Evolutionary conservation across 2,797 vertebrate genomes (phyloP).

Genomic region (Coendou prehensilis): DNA sequence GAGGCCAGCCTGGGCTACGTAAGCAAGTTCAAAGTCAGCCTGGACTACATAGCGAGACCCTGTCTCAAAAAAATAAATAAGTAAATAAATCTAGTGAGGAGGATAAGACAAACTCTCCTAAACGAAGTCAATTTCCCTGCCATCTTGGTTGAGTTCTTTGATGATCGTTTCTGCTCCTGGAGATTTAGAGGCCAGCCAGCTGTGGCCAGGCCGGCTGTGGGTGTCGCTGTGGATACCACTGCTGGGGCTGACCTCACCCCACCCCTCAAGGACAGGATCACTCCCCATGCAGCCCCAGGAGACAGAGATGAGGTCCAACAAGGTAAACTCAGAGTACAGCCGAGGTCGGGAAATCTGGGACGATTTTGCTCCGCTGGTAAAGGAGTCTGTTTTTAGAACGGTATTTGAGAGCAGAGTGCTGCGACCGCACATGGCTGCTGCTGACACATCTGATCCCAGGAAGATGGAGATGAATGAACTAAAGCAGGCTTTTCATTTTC

Average conservation of each 20-base stretch:
- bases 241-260: slow-evolving; percentile 90
- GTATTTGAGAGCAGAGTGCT: slow-evolving; percentile 50
- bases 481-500: background rate
- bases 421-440: slow-evolving; percentile 1
- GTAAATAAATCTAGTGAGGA: background rate
- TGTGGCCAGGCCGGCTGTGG: slow-evolving; percentile 84
- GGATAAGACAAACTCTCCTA: background rate
- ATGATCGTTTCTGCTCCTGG: background rate
- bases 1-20: no score
- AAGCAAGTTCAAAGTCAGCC: no score
- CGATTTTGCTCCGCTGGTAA: background rate
- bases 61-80: background rate
- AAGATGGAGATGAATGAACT: slow-evolving; percentile 34
- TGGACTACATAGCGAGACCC: background rate
- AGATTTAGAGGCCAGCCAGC: slow-evolving; percentile 60
- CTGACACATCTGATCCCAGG: background rate
- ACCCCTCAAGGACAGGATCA: slow-evolving; percentile 88
- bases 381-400: background rate
- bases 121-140: background rate
- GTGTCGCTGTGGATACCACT: slow-evolving; percentile 89
- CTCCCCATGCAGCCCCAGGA: slow-evolving; percentile 90
- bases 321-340: slow-evolving; percentile 86
- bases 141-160: background rate
- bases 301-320: slow-evolving; percentile 90
- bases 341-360: slow-evolving; percentile 28